Percentiles rank a stretch among this genome's conserved stretches.
Conservation (phyloP, 2,797 vertebrate species). For the Esox masquinongy region DNA sequence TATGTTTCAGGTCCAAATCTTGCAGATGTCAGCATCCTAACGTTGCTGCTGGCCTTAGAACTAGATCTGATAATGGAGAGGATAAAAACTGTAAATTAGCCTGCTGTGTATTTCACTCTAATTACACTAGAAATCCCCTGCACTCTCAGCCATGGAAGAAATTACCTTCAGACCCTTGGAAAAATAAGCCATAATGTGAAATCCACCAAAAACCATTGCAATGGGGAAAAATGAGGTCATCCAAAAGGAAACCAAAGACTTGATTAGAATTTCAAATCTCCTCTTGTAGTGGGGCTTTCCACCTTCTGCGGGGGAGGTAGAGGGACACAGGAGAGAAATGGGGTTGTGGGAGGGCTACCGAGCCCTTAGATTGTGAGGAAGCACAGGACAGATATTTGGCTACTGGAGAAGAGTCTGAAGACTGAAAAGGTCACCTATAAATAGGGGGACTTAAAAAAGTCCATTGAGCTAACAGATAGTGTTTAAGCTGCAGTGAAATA, state of each 20-base stretch:
- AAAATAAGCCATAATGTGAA: slow-evolving; percentile 81
- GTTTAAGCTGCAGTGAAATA: slow-evolving; percentile 62
- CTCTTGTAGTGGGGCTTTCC: slow-evolving; percentile 76
- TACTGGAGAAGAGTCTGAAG: slow-evolving; percentile 57
- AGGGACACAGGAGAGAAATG: slow-evolving; percentile 1
- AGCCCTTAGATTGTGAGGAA: slow-evolving; percentile 57
- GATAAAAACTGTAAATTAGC: background rate
- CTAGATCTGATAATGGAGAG: slow-evolving; percentile 43
- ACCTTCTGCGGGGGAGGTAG: slow-evolving; percentile 58
- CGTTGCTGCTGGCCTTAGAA: slow-evolving; percentile 22
- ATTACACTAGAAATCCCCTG: slow-evolving; percentile 70
- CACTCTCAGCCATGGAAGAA: slow-evolving; percentile 78
- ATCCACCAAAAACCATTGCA: slow-evolving; percentile 81
- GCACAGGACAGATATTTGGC: slow-evolving; percentile 71
- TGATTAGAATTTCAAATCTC: slow-evolving; percentile 87
- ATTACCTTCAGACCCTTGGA: slow-evolving; percentile 78
- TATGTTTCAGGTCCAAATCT: slow-evolving; percentile 31
- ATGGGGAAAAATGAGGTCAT: slow-evolving; percentile 82
- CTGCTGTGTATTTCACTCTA: slow-evolving; percentile 62
- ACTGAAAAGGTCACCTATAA: slow-evolving; percentile 71
- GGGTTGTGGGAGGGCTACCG: background rate
- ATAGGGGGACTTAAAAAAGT: slow-evolving; percentile 62
- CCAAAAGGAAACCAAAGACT: slow-evolving; percentile 81
- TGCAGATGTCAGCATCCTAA: slow-evolving; percentile 35
- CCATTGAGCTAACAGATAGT: slow-evolving; percentile 73